Evolutionary conservation across 2,888 invertebrate species (phyloP), one percentile per base, ranked within the genome.

Genomic region (Xylota segnis): DNA sequence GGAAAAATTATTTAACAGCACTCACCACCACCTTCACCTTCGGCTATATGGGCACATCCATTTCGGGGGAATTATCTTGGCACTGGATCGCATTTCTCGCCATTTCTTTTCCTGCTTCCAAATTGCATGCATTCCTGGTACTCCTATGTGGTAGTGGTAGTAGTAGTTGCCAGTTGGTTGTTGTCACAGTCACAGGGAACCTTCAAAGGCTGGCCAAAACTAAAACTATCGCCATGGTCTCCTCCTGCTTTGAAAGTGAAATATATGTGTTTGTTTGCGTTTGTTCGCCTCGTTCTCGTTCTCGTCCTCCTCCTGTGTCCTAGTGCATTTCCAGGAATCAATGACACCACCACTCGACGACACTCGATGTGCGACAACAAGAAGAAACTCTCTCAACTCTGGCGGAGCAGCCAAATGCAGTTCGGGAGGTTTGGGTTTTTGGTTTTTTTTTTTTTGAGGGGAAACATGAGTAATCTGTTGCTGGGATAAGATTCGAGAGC

Each of bases 381-480:
- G 75, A 34, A 74, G 79, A n/a, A n/a, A n/a, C n/a, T n/a, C 79
- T 83, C 59, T 78, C 59, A 61, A 78, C 70, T 76, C 40, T 65
- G 47, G 16, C 29, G 40, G 37, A 23, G 47, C 29, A 27, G 14
- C 32, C 54, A 7, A 4, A 23, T n/a, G 18, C 27, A 18, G 18
- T 40, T 56, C 43, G 29, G 29, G 1, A 32, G 83, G 37, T 77
- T 83, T 77, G n/a, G n/a, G n/a, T 68, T 68, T 23, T 23, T 23
- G 1, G 1, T 23, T 2, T 23, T 23, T 23, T 1, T 23, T 23
- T 23, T 23, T 23, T 23, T 1, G 23, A 50, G 63, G 66, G 47
- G 68, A 84, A 84, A 84, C 84, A 84, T 84, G 84, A 84, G 84
- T 84, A 84, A 84, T 84, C 81, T 76, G 81, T 71, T 84, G 84